A percentile compares a stretch with the other conserved stretches of the same genome.
phyloP scores from a whole-genome alignment of 1,140 invertebrate genomes.

The Procambarus virginalis region DNA sequence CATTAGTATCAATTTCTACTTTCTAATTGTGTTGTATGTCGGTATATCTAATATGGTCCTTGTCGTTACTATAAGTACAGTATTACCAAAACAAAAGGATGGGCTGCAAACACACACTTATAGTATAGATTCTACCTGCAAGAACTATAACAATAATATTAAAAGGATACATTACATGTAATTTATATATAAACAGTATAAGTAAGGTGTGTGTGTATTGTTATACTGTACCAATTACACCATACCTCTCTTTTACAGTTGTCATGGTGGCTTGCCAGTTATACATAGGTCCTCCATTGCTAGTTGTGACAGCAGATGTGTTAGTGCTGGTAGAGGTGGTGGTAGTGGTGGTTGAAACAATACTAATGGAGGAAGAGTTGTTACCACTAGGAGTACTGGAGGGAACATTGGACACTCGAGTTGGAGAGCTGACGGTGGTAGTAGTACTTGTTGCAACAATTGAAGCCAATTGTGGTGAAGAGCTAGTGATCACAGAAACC shows the following conservation, averaged over 20 bases:
- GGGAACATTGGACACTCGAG: conserved; percentile 7
- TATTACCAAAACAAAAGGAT: too few relatives aligned
- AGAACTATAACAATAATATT: background rate
- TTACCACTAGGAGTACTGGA: conserved; percentile 7
- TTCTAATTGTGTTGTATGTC: too few relatives aligned
- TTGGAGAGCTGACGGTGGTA: background rate
- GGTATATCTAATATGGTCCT: too few relatives aligned
- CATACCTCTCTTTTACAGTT: conserved; percentile 46
- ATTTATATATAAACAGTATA: background rate
- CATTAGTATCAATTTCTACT: too few relatives aligned
- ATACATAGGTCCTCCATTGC: conserved; percentile 29
- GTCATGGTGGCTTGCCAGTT: conserved; percentile 55
- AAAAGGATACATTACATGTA: background rate
- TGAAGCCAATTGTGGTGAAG: background rate
- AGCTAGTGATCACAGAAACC: background rate
- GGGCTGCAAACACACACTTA: too few relatives aligned
- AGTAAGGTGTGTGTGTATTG: background rate
- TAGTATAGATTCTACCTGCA: background rate
- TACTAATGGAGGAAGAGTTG: background rate
- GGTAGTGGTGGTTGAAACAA: conserved; percentile 2
- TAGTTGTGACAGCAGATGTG: conserved; percentile 1
- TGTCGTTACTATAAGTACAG: too few relatives aligned
- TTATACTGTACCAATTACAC: too few relatives aligned
- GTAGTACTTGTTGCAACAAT: background rate
- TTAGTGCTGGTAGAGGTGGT: conserved; percentile 7